Evolutionary conservation across 2,797 vertebrate species (phyloP), one percentile per base, ranked within the genome.

Genomic region (Anguilla anguilla): DNA sequence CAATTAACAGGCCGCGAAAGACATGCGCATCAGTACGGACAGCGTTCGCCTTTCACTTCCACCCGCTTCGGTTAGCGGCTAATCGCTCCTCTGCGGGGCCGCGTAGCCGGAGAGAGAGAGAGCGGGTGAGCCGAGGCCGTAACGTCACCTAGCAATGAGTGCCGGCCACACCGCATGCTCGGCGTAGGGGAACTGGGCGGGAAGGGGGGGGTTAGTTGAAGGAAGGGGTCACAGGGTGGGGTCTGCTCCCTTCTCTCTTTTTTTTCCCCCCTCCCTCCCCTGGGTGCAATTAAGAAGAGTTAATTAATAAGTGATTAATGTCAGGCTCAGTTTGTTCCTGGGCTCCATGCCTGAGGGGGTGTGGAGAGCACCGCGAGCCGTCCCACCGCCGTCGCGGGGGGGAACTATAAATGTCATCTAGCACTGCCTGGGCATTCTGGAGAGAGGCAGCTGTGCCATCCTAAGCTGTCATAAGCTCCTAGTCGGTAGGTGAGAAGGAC

Each of bases 231-330:
- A 39, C 28, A 10, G 31, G 69, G 69, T 1, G 92, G 81, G 92
- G 89, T 2, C 17, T 46, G 22, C 77, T 81, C 77, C 67, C 22
- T 57, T 69, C 22, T 64, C 88, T 93, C 95, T 91, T 91, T 67
- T 64, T 67, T 17, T 67, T 92, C 92, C 92, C 39, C 43, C 43
- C 4, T 46, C 43, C 43, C 43, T 46, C 43, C 43, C 43, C 43
- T 46, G 77, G 90, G 93, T 92, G 94, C 95, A 96, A 95, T 96
- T 96, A 96, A 95, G 91, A 89, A 90, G 86, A 88, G 81, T 69
- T 88, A 93, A 93, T 97, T 93, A 95, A 96, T 96, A 96, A 96
- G 93, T 95, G 92, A 96, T 96, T 94, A 96, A 97, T 96, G 96
- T 94, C 96, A 96, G 93, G 90, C 93, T 86, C 95, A 94, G 96